Evolutionary conservation across 1,140 invertebrate species (phyloP).

Genomic region (Cydia splendana): DNA sequence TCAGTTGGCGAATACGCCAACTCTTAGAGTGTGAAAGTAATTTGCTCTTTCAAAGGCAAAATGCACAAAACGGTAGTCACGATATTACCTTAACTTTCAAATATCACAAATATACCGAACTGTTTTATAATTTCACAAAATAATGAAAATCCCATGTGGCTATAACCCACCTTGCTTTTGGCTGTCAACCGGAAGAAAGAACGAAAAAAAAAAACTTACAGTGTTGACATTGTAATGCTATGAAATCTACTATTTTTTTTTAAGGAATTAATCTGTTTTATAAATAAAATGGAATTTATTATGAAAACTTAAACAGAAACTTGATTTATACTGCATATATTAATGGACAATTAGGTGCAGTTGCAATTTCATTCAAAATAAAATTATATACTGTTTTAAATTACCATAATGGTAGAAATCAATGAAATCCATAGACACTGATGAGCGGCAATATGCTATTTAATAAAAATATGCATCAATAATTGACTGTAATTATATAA

Average conservation of each 20-base stretch:
- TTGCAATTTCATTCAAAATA: too few relatives aligned
- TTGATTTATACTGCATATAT: not conserved
- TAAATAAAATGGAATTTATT: not conserved
- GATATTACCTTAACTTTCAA: not conserved
- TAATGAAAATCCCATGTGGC: slow-evolving; percentile 63
- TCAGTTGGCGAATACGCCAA: not conserved
- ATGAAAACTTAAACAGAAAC: not conserved
- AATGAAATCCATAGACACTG: not conserved
- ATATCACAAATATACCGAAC: slow-evolving; percentile 25
- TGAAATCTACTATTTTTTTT: slow-evolving; percentile 11
- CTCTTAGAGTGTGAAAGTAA: not conserved
- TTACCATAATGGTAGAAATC: not conserved
- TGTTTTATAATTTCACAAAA: slow-evolving; percentile 30
- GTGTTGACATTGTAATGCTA: slow-evolving; percentile 37
- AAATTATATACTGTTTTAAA: too few relatives aligned
- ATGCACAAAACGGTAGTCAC: not conserved
- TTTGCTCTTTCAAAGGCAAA: not conserved
- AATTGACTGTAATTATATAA: not conserved
- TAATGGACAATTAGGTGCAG: too few relatives aligned
- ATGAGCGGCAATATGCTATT: too few relatives aligned
- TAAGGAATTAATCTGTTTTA: too few relatives aligned
- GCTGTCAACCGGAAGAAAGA: slow-evolving; percentile 75
- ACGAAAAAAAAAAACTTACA: slow-evolving; percentile 46
- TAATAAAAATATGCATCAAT: too few relatives aligned
- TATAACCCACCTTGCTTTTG: slow-evolving; percentile 72